Base-by-base conservation (phyloP, 2,888 invertebrate species). In the Plusia festucae region DNA sequence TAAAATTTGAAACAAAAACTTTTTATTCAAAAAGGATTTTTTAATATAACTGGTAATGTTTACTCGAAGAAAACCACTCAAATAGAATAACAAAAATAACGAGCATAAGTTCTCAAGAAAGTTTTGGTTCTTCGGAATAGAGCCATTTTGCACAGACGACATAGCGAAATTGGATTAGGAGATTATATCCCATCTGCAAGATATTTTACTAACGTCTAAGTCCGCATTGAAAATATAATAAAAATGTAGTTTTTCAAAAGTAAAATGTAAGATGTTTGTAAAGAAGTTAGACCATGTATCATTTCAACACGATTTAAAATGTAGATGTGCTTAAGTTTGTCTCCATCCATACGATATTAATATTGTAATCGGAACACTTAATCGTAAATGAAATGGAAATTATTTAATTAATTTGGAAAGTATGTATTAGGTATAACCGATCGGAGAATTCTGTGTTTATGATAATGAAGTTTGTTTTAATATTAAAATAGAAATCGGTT, bases 71-170 rank as follows among this genome's bases (percentile, higher is more conserved):
- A 40, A 13, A 59, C 30, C 15, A 40, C 13, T 53, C 20, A 56
- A 24, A 53, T 34, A 40, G 27, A 44, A 53, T 60, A 24, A 11
- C 52, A 62, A 18, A 27, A 53, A 58, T 54, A 60, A 61, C 51
- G 27, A 59, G 51, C n/a, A 49, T 8, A 57, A 24, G 18, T 58
- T 49, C 34, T 60, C 54, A 60, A 34, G 52, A 57, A 69, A 60
- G 30, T 60, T 74, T 57, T 30, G 54, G 20, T 58, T 73, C 54
- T 52, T 63, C 32, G 34, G 56, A 49, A 61, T 66, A 40, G 22
- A 65, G 40, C 69, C 55, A 69, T 67, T 71, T 71, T 62, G 75
- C 53, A 58, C 63, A 66, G 70, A 63, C 70, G 70, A 61, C 75
- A 30, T 55, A 52, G 63, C 59, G 40, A 46, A 70, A 74, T 74